phyloP scores from a whole-genome alignment of 2,113 vertebrate species.

The Stegostoma tigrinum region DNA sequence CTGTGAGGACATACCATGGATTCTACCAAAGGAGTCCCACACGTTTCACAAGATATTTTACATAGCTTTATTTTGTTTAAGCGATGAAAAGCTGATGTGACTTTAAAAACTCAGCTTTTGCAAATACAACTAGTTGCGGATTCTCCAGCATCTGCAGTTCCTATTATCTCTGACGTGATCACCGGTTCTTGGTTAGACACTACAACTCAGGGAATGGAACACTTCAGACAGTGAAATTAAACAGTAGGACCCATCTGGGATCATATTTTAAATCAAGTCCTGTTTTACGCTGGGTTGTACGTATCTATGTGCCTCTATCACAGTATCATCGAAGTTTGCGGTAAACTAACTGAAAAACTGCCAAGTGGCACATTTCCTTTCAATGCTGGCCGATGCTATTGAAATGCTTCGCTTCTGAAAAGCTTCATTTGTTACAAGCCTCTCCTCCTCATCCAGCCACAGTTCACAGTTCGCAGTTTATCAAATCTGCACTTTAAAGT shows the following conservation, averaged over 20 bases:
- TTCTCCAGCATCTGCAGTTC: no score
- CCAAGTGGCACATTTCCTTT: not conserved
- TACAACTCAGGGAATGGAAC: not conserved
- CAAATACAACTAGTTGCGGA: not conserved
- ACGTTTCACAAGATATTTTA: not conserved
- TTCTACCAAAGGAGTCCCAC: not conserved
- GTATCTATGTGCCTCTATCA: not conserved
- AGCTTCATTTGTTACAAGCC: not conserved
- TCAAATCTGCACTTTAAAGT: not conserved
- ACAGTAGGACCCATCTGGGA: not conserved
- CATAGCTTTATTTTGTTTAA: not conserved
- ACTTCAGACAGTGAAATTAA: not conserved
- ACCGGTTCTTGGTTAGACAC: not conserved
- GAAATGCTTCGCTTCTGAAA: not conserved
- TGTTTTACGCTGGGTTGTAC: not conserved
- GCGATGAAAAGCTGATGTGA: not conserved
- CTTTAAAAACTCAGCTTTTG: not conserved
- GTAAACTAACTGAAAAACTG: not conserved
- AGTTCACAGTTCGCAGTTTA: not conserved
- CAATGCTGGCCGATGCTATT: not conserved
- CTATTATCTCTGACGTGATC: no score
- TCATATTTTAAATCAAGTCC: not conserved
- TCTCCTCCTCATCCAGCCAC: not conserved
- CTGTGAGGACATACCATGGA: not conserved
- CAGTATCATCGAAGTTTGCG: not conserved